Base-by-base conservation (phyloP, 2,888 invertebrate species). In the Aspidiotus rigidus region DNA sequence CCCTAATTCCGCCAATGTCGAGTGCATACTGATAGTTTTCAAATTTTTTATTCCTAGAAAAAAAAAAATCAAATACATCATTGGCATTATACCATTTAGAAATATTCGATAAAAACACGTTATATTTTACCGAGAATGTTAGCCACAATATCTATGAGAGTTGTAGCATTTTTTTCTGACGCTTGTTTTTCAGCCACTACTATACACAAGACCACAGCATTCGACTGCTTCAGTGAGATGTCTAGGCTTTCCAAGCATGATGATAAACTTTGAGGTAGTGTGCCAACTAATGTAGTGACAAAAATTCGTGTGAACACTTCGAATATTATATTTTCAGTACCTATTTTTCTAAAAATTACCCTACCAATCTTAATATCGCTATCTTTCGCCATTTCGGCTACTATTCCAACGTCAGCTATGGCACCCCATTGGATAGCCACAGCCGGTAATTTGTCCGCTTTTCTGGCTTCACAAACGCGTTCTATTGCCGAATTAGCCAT, bases 361-460 rank as follows among this genome's bases (percentile, higher is more conserved):
- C n/a, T 11, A 49, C 10, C n/a, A 49, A 49, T 49, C n/a, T 49
- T n/a, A 13, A 13, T 49, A 49, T 49, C n/a, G 28, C 28, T 28
- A n/a, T 49, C 49, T 49, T 49, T n/a, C 3, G 49, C 49, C n/a
- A 49, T 49, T 11, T 49, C 49, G n/a, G 49, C 49, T 3, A n/a
- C 49, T 49, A 83, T 79, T 75, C 87, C 86, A 69, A 89, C 89
- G 78, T 95, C 93, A 64, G 92, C 95, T 66, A 95, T 84, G 49
- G 92, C 93, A 54, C 95, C 94, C 93, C 94, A 95, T 77, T 95
- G 90, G 9, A 95, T 85, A 2, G 93, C 93, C 71, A 91, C 78
- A 0, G 83, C 93, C 0, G 91, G 90, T 0, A 86, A 81, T 0
- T 90, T 89, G 9, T 85, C 84, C 69, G 78, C 79, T 75, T 81